Evolutionary conservation across 2,888 invertebrate genomes (phyloP).

Genomic region (Stramonita haemastoma): DNA sequence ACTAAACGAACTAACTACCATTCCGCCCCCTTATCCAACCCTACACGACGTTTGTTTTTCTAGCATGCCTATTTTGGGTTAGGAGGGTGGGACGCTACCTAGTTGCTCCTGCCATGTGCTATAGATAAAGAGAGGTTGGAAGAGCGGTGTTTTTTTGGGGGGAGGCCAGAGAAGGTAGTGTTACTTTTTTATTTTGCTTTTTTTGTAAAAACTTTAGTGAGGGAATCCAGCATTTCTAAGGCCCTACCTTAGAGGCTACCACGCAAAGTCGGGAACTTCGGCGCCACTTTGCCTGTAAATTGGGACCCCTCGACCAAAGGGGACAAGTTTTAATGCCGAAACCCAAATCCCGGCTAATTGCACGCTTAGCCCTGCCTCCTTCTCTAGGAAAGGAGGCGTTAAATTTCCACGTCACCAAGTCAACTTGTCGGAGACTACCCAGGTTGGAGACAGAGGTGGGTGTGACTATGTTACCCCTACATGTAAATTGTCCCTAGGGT

Average conservation of each 20-base stretch:
- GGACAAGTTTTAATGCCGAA: constrained; percentile 38
- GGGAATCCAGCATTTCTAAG: too few relatives aligned
- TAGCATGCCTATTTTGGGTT: too few relatives aligned
- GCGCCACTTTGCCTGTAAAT: constrained; percentile 43
- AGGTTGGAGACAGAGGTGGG: neutral
- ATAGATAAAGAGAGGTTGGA: too few relatives aligned
- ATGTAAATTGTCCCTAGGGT: neutral
- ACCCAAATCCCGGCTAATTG: constrained; percentile 46
- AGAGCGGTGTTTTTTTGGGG: too few relatives aligned
- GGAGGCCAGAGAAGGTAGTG: too few relatives aligned
- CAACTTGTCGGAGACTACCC: neutral
- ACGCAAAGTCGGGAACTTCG: neutral
- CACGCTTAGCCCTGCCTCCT: constrained; percentile 36
- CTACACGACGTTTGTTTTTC: too few relatives aligned
- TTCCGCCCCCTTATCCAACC: too few relatives aligned
- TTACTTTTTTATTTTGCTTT: too few relatives aligned
- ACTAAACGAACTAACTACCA: too few relatives aligned
- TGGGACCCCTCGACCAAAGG: neutral
- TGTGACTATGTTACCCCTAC: neutral
- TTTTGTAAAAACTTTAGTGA: too few relatives aligned
- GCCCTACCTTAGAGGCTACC: neutral
- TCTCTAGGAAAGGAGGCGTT: constrained; percentile 44
- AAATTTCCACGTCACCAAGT: constrained; percentile 41
- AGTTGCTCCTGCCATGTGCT: too few relatives aligned
- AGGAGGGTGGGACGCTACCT: too few relatives aligned